Evolutionary conservation across 2,113 vertebrate genomes (phyloP), one percentile per base, ranked within the genome.

Genomic region (Nipponia nippon): DNA sequence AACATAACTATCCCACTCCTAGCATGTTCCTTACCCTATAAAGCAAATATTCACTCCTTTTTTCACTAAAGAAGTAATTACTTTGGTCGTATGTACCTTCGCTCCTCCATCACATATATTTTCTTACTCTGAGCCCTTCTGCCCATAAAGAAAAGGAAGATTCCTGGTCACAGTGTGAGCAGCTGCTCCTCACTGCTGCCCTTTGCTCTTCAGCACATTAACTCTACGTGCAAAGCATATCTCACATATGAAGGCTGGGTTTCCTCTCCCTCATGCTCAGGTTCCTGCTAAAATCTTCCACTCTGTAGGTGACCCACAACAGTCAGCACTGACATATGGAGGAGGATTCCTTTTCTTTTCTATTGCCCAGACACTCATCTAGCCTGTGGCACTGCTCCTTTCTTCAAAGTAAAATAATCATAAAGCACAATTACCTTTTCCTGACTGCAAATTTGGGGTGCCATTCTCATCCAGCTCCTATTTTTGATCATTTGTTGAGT

Each of bases 231-330:
- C 27, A 62, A 80, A 73, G 2, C 4, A 3, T 7, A 7, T 11
- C 34, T 83, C 26, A 10, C 6, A 4, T 18, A 5, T 2, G 29
- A 73, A 67, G n/a, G 2, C 1, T 66, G 27, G 3, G 2, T 22
- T 82, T 82, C 56, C 36, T 46, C 53, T 79, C 44, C 44, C 30
- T 58, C 3, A 0, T 58, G 11, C 42, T 83, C 36, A 42, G 14
- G n/a, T 18, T 90, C 53, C 71, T 84, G 40, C 7, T 52, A 76
- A 49, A 73, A 72, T 38, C 29, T 56, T 63, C 15, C 9, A 6
- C 1, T 0, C 12, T 3, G 1, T 9, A 65, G 26, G 23, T 30
- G 17, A 61, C 16, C 44, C 30, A 16, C 5, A 3, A 10, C 9
- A n/a, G 36, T 17, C 58, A 56, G 36, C 5, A 47, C 14, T 10